These are phyloP conservation scores for Agrotis puta DNA, from an alignment of 2,888 invertebrate species.

Conservation along the genomic window DNA sequence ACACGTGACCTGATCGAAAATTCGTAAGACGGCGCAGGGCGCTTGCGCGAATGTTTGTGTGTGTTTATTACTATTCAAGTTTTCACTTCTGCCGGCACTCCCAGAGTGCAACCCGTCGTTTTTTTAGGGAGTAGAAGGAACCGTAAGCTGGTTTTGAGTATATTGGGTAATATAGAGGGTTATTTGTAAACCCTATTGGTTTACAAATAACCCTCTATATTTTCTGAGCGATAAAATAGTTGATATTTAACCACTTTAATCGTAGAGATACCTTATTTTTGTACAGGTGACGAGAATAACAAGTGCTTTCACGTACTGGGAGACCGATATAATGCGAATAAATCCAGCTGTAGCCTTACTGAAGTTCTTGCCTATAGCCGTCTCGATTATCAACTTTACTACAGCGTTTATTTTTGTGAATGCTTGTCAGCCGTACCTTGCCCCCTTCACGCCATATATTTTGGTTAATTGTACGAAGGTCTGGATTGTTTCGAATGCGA, in stretches of 20 bases:
- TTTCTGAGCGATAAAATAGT: too few species aligned
- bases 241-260: neutral
- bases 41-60: too few species aligned
- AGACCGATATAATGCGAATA: conserved; percentile 83
- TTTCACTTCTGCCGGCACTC: too few species aligned
- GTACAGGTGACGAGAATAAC: conserved; percentile 83
- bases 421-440: conserved; percentile 74
- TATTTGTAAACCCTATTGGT: too few species aligned
- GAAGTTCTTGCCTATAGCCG: conserved; percentile 83
- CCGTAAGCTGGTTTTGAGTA: too few species aligned
- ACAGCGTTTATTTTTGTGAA: conserved; percentile 81
- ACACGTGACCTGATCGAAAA: too few species aligned
- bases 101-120: too few species aligned
- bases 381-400: conserved; percentile 83
- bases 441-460: conserved; percentile 59
- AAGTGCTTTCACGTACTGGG: conserved; percentile 84
- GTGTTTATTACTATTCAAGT: too few species aligned
- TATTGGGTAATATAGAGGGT: too few species aligned
- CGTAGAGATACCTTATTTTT: conserved; percentile 37
- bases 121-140: too few species aligned
- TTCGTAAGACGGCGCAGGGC: too few species aligned
- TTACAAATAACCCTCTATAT: too few species aligned
- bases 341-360: conserved; percentile 81
- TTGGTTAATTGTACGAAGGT: conserved; percentile 79
- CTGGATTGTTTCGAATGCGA: conserved; percentile 67